Base-by-base conservation (phyloP, 2,797 vertebrate genomes). In the Huso huso region DNA sequence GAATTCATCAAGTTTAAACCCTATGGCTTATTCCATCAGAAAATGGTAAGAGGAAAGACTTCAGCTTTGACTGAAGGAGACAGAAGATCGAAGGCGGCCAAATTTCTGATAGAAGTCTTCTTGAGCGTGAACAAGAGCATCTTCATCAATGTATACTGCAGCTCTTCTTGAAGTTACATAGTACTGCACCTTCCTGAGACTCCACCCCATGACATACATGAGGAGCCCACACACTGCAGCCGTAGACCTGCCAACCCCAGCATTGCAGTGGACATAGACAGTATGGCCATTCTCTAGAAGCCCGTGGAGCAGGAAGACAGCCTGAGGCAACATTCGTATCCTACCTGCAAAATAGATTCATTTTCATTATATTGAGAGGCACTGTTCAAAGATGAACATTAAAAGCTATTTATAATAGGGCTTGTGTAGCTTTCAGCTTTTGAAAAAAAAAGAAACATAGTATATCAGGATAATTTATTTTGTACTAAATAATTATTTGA, bases 231-330 rank as follows among this genome's bases (percentile, higher is more conserved):
- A 90, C 67, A 98, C 88, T 0, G 93, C 92, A 0, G 93, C 95
- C 0, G 96, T 94, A 1, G 97, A 96, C 64, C 97, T 84, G 72
- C 96, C 97, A 6, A 98, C 96, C 0, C 96, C 96, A 0, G 97
- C 97, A 0, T 99, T 99, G 73, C 97, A 99, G 75, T 99, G 96
- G 5, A 99, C 92, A 0, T 99, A 99, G 58, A 99, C 93, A 0
- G 81, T 92, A 85, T 99, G 96, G 1, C 95, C 92, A 0, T 95
- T 95, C 80, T 95, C 90, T 69, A 99, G 83, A 4, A 99, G 92
- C 1, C 93, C 91, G 0, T 95, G 89, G 48, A 99, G 87, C 60
- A 99, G 84, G 75, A 87, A 94, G 0, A 98, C 97, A 0, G 96
- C 97, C 79, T 99, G 95, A 2, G 97, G 96, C 73, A 99, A 86